phyloP scores from a whole-genome alignment of 2,113 vertebrate genomes.

The Prinia subflava region DNA sequence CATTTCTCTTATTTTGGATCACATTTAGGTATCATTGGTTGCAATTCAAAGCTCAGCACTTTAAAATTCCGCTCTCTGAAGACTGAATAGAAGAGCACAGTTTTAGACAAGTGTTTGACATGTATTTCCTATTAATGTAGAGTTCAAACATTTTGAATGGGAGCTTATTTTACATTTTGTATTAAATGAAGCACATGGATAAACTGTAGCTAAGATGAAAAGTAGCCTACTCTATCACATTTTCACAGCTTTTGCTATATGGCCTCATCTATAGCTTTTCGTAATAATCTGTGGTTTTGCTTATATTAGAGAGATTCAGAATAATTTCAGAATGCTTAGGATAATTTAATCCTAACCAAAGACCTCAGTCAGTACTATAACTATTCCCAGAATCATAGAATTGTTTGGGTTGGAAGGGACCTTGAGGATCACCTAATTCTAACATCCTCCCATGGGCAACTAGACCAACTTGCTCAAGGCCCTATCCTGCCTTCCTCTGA shows the following conservation, averaged over 20 bases:
- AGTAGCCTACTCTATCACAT: neutral
- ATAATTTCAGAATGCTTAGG: neutral
- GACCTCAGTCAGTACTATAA: neutral
- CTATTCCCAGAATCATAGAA: neutral
- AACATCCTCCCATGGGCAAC: neutral
- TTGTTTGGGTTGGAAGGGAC: neutral
- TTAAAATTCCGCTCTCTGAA: neutral
- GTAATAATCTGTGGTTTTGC: neutral
- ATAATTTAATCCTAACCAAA: neutral
- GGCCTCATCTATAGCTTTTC: neutral
- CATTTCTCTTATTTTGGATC: neutral
- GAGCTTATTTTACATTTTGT: neutral
- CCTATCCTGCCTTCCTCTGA: neutral
- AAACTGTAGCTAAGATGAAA: neutral
- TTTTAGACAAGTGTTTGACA: neutral
- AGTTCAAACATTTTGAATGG: neutral
- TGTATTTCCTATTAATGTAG: neutral
- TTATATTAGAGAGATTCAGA: neutral
- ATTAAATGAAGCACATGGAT: neutral
- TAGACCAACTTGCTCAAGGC: neutral
- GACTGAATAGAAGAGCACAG: neutral
- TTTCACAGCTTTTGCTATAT: neutral
- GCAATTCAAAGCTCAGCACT: neutral
- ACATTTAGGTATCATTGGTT: neutral
- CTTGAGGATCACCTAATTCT: neutral